phyloP scores from a whole-genome alignment of 1,140 invertebrate species.

The Cotesia chilonis region DNA sequence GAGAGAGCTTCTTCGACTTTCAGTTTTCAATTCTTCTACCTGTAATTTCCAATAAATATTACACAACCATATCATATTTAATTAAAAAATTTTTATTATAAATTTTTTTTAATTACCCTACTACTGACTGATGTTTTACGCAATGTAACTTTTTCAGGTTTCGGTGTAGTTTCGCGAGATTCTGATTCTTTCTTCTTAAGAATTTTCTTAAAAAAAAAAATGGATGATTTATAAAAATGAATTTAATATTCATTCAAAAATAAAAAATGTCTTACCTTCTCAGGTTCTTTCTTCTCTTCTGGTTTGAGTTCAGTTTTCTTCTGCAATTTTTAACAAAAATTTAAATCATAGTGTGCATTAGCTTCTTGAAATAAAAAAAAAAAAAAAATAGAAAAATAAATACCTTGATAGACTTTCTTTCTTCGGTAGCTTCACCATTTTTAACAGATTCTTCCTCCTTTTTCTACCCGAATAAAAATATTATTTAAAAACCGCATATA shows the following conservation, averaged over 20 bases:
- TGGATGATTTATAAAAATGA: not conserved
- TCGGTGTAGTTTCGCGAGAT: constrained; percentile 50
- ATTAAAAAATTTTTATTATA: constrained; percentile 12
- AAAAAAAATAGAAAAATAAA: constrained; percentile 22
- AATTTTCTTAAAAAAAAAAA: constrained; percentile 40
- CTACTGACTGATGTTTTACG: constrained; percentile 58
- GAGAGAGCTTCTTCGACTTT: constrained; percentile 61
- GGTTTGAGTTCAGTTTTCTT: constrained; percentile 56
- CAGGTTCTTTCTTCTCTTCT: constrained; percentile 54
- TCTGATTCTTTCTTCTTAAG: constrained; percentile 53
- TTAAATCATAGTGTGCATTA: constrained; percentile 1
- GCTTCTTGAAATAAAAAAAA: constrained; percentile 6
- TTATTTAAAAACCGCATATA: not conserved
- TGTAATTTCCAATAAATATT: constrained; percentile 32
- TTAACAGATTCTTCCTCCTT: constrained; percentile 64
- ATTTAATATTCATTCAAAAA: not conserved
- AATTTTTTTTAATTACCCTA: constrained; percentile 43
- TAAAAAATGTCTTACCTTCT: constrained; percentile 48
- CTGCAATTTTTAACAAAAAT: constrained; percentile 41
- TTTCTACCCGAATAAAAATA: constrained; percentile 47
- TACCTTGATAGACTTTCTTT: constrained; percentile 57
- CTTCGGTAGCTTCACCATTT: constrained; percentile 63
- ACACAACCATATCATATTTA: not conserved
- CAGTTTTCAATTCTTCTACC: constrained; percentile 59
- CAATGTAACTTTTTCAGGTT: constrained; percentile 50